Base-by-base conservation (phyloP, 2,888 invertebrate species). In the Ptychoptera contaminata region DNA sequence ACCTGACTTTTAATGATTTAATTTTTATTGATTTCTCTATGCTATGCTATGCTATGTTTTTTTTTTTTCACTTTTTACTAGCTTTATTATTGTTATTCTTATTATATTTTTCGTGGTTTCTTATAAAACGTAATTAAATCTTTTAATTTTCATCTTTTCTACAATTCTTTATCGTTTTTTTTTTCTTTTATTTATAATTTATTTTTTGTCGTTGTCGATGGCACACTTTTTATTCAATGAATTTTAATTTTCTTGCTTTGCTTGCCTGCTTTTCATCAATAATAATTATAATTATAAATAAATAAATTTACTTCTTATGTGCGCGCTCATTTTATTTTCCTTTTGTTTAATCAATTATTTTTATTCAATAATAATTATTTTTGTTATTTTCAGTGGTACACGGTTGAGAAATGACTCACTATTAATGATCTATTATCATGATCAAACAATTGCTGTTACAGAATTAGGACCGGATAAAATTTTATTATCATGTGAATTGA, bases 401-500 rank as follows among this genome's bases (percentile, higher is more conserved):
- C 68, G 81, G 37, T 66, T 77, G 37, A 68, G 67, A 49, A 75
- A 77, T 58, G 77, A 79, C 53, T 79, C 82, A 3, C 67, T 79
- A 44, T 65, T 77, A 48, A 80, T 82, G 79, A 77, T 84, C 50
- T 86, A 84, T 62, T 74, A 76, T 64, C 74, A 82, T 65, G 87
- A 86, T 57, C 82, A 82, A 65, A 84, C 87, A 2, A 78, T 88
- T 37, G 87, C 85, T 2, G 76, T 88, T 37, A 79, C 85, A 39
- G 86, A 87, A 61, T 69, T 86, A 47, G 82, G 80, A 5, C 71
- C 73, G 7, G 74, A 74, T 48, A 81, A 82, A 59, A 65, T 79
- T 54, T 68, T 84, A 47, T 70, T 80, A 42, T 78, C 79, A 58
- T 87, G 87, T 61, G 82, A 85, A 61, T 72, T 90, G 54, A 80